Evolutionary conservation across 1,140 invertebrate genomes (phyloP), one percentile per base, ranked within the genome.

Genomic region (Harlomillsia oculata): DNA sequence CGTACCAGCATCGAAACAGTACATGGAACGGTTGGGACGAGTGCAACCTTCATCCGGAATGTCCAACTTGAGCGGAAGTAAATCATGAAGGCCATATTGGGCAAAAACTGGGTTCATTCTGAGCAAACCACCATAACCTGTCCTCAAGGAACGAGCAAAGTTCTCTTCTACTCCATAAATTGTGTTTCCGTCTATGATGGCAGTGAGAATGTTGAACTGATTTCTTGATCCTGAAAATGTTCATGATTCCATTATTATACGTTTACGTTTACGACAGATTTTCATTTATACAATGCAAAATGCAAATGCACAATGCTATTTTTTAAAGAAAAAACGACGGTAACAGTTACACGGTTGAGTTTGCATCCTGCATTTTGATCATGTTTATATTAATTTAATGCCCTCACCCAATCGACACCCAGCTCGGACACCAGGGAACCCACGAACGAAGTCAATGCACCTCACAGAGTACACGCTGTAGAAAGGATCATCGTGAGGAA

Each of bases 1-100:
- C 70, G 73, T 72, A 84, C 84, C 85, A 64, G 84, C 85, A 78
- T 93, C 89, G 68, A 94, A 94, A 69, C 90, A 94, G 69, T 83
- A 93, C 81, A 92, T 87, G 44, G 82, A 85, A 64, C 80, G 77
- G 69, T 89, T 89, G 2, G 87, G 85, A 44, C 89, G 73, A 1
- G 87, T 91, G 71, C 89, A 94, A n/a, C 89, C 89, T 74, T 91
- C 86, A 70, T 92, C 89, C 4, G 90, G 89, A 56, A 90, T 83
- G 62, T 90, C 84, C 28, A 90, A 72, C 69, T 92, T 93, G n/a
- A 92, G 72, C 0, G 90, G 90, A 13, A 94, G 70, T 40, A 94
- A 72, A 69, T 93, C 89, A 69, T 91, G 92, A 1, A 93, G 70
- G 0, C 89, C 89, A 65, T 88, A 89, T 61, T 90, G 82, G 53